These are phyloP conservation scores for Anhinga anhinga DNA, from an alignment of 2,113 vertebrate genomes.

Conservation along the genomic window DNA sequence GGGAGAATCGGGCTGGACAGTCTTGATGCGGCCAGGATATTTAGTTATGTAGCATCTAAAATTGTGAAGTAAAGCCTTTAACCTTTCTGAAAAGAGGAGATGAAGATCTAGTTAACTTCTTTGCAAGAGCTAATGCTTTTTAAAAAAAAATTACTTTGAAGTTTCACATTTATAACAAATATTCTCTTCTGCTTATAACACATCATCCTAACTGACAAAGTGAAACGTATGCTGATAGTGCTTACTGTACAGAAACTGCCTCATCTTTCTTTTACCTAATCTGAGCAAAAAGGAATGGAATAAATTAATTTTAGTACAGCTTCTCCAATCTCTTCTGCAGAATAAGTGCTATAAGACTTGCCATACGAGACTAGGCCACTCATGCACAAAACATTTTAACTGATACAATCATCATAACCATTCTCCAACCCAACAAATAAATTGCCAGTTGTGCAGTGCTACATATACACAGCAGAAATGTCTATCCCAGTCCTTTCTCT, in stretches of 20 bases:
- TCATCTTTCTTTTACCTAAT: not conserved
- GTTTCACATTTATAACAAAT: not conserved
- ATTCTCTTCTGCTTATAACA: not conserved
- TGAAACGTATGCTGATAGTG: not conserved
- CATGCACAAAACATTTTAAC: not conserved
- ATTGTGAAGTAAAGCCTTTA: not conserved
- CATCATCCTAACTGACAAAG: constrained; percentile 21
- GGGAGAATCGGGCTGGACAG: not conserved
- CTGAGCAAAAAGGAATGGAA: not conserved
- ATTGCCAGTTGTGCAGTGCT: not conserved
- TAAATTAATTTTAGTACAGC: not conserved
- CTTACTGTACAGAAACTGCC: not conserved
- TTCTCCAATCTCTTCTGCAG: not conserved
- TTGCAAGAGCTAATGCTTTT: not conserved
- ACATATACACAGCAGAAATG: not conserved
- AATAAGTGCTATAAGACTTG: not conserved
- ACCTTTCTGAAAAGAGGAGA: constrained; percentile 15
- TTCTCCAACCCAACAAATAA: not conserved
- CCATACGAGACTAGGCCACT: not conserved
- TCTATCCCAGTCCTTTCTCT: not conserved
- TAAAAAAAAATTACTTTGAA: not conserved
- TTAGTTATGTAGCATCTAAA: not conserved
- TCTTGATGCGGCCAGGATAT: not conserved
- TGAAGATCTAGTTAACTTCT: not conserved
- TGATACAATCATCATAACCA: not conserved